Base-by-base conservation (phyloP, 2,888 invertebrate genomes). In the Pachliopta kotzebuea region DNA sequence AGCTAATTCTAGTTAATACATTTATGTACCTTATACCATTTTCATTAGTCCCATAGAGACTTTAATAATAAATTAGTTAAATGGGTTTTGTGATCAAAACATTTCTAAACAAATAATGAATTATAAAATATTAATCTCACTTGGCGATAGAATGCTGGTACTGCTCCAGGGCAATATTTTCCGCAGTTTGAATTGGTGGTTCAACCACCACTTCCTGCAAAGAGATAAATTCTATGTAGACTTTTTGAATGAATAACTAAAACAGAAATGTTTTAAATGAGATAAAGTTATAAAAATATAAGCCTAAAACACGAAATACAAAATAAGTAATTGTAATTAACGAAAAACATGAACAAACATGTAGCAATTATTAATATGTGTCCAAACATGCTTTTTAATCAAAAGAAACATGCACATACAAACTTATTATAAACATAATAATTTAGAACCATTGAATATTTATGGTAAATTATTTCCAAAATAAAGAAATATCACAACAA, bases 111-210 rank as follows among this genome's bases (percentile, higher is more conserved):
- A 23, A 2, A 52, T 6, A 52, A 52, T 52, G n/a, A 52, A 26
- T 60, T 58, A 69, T 45, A 64, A 50, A 60, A 56, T 29, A n/a
- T n/a, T 20, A 57, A 11, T 42, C 95, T 94, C 88, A 96, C 96
- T 96, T 95, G 76, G 96, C 94, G 80, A 96, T 94, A 49, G 96
- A 96, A 75, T 96, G 95, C 84, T 96, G 95, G 80, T 96, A 96
- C 79, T 96, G 95, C 73, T 96, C 97, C 81, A 96, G 86, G 78
- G 97, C 97, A 88, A 95, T 95, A 74, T 94, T 95, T 79, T 97
- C 97, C 74, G 95, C 94, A 76, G 81, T 74, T 70, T 85, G 86
- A 68, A 75, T 83, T 21, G 84, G 79, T 23, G 82, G 73, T 26
- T 88, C 86, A 69, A 75, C 78, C 63, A 78, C 79, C 78, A 83